Evolutionary conservation across 2,113 vertebrate genomes (phyloP).

Genomic region (Riparia riparia): DNA sequence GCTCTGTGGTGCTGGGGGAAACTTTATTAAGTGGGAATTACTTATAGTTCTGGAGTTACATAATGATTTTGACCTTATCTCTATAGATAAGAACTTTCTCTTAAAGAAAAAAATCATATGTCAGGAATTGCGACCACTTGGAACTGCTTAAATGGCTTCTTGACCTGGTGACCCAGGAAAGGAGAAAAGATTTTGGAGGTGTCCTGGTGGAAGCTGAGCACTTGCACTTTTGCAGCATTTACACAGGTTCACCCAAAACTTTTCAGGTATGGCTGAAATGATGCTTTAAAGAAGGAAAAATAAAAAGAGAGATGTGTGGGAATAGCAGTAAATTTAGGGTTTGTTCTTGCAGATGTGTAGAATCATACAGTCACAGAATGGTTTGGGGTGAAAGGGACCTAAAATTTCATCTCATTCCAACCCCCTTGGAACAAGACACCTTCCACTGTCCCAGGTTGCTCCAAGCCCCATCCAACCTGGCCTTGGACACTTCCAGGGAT

Average conservation of each 20-base stretch:
- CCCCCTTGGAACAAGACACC: not conserved
- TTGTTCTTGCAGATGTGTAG: not conserved
- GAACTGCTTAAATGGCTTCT: not conserved
- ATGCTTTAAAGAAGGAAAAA: not conserved
- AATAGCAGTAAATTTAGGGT: not conserved
- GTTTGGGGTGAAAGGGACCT: not conserved
- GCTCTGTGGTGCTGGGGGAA: not conserved
- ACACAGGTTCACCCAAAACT: not conserved
- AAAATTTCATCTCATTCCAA: not conserved
- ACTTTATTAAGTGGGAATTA: not conserved
- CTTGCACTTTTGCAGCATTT: not conserved
- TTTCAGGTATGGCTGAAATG: not conserved
- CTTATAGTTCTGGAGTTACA: not conserved
- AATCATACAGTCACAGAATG: not conserved
- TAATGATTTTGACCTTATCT: not conserved
- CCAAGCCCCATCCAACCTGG: not conserved
- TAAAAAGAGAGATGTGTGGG: fast-evolving
- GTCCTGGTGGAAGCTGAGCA: not conserved
- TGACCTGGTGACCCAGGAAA: not conserved
- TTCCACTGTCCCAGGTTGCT: fast-evolving
- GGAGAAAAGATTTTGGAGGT: not conserved
- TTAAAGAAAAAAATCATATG: not conserved
- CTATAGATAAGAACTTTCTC: not conserved
- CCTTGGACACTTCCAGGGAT: not conserved
- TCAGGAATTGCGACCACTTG: not conserved